Evolutionary conservation across 2,113 vertebrate genomes (phyloP).

Genomic region (Aramus guarauna): DNA sequence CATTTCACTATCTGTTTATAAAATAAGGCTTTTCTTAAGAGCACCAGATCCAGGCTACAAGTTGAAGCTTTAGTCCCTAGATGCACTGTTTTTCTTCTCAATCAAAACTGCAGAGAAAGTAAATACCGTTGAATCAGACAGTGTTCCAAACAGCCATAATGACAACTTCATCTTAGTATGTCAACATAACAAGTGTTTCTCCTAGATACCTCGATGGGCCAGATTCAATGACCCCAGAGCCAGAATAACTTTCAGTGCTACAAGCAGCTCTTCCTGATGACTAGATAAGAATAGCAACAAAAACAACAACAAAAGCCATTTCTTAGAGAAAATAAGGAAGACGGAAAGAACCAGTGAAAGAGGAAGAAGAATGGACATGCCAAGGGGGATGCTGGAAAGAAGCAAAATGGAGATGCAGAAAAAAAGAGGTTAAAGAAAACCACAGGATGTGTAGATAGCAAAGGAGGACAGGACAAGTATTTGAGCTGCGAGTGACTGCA

Average conservation of each 20-base stretch:
- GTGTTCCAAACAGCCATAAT: slow-evolving; percentile 24
- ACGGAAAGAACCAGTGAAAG: background rate
- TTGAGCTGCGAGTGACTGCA: background rate
- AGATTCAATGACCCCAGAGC: background rate
- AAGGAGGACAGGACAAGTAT: background rate
- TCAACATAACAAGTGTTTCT: slow-evolving; percentile 44
- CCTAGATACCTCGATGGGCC: slow-evolving; percentile 20
- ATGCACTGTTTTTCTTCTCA: slow-evolving; percentile 27
- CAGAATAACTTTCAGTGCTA: background rate
- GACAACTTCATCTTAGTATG: slow-evolving; percentile 62
- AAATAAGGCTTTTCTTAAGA: background rate
- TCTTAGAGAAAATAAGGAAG: background rate
- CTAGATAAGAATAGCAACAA: background rate
- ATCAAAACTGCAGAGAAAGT: slow-evolving; percentile 31
- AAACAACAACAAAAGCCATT: background rate
- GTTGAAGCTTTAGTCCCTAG: background rate
- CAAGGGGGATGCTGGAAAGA: background rate
- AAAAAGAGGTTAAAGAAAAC: background rate
- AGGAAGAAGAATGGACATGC: background rate
- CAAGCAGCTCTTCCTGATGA: background rate
- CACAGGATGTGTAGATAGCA: background rate
- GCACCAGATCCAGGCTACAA: background rate
- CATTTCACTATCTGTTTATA: background rate
- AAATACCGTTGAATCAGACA: slow-evolving; percentile 52
- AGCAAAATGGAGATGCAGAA: background rate